These are phyloP conservation scores for Trissolcus basalis DNA, from an alignment of 1,140 invertebrate genomes.

Conservation along the genomic window DNA sequence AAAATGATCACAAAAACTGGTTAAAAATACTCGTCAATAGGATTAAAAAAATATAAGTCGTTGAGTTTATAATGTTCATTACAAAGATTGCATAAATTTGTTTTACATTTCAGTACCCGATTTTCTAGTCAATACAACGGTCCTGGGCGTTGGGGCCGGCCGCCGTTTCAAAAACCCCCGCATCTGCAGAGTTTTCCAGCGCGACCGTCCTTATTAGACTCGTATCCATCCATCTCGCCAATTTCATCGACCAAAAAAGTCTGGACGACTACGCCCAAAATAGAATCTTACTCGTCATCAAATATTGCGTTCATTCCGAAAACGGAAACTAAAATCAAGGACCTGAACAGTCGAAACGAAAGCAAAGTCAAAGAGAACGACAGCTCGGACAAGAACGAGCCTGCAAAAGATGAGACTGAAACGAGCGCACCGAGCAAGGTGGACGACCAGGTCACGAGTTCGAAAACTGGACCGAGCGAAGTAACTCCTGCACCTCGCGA, in stretches of 20 bases:
- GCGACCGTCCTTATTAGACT: conserved; percentile 27
- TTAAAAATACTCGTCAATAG: no score
- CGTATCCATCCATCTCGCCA: conserved; percentile 15
- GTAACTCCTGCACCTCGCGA: conserved; percentile 67
- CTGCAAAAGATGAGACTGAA: conserved; percentile 65
- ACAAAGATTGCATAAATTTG: no score
- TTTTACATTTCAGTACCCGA: conserved; percentile 54
- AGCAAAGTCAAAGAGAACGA: no score
- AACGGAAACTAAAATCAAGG: conserved; percentile 1
- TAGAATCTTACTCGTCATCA: conserved; percentile 39
- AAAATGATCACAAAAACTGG: no score
- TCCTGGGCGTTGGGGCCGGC: conserved; percentile 64
- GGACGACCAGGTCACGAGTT: conserved; percentile 64
- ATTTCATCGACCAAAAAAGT: conserved; percentile 32
- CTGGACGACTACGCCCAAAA: conserved; percentile 66
- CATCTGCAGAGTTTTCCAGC: conserved; percentile 62
- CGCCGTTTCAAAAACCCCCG: conserved; percentile 64
- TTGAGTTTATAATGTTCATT: no score
- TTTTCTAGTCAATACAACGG: conserved; percentile 65
- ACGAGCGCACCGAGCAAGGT: conserved; percentile 40
- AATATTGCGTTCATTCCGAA: conserved; percentile 1
- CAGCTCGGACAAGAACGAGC: conserved; percentile 53
- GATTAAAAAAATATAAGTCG: no score
- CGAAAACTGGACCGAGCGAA: conserved; percentile 64
- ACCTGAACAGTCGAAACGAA: no score